Conservation (phyloP, 1,140 invertebrate genomes). For the Lasioglossum albipes region DNA sequence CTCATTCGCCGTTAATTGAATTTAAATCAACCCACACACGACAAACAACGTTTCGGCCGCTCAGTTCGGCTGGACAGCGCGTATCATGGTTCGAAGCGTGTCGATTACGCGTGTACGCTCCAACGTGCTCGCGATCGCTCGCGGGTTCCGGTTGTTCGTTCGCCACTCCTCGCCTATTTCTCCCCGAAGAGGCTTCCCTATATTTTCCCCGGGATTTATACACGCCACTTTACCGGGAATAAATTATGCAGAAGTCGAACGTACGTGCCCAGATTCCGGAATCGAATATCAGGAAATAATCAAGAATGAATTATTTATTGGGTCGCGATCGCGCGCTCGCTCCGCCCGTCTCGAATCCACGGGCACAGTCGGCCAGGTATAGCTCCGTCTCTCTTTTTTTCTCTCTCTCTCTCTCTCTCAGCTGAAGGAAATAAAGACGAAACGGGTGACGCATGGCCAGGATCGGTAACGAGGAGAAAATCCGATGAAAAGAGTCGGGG, state of each 20-base stretch:
- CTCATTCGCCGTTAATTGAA: conserved; percentile 53
- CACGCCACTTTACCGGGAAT: conserved; percentile 32
- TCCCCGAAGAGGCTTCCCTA: not conserved
- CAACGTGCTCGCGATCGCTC: not conserved
- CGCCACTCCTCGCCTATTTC: not conserved
- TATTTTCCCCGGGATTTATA: conserved; percentile 36
- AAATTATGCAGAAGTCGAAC: conserved; percentile 49
- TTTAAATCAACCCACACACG: conserved; percentile 40
- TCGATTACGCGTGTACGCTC: not conserved
- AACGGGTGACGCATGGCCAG: not conserved
- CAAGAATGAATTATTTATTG: conserved; percentile 61
- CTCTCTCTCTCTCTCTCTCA: not conserved
- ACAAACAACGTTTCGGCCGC: conserved; percentile 9
- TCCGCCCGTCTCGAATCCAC: not conserved
- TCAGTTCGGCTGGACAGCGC: conserved; percentile 4
- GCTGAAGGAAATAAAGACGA: not conserved
- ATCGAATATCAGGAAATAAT: conserved; percentile 58
- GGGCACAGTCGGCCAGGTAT: not conserved
- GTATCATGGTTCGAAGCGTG: conserved; percentile 4
- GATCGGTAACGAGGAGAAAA: conserved; percentile 2
- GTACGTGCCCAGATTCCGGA: conserved; percentile 43
- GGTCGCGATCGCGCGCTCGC: conserved; percentile 19
- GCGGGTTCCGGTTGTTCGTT: not conserved
- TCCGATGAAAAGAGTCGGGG: not conserved
- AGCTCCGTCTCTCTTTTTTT: no score